These are phyloP conservation scores for Acheta domesticus DNA, from an alignment of 2,888 invertebrate genomes.

Conservation along the genomic window DNA sequence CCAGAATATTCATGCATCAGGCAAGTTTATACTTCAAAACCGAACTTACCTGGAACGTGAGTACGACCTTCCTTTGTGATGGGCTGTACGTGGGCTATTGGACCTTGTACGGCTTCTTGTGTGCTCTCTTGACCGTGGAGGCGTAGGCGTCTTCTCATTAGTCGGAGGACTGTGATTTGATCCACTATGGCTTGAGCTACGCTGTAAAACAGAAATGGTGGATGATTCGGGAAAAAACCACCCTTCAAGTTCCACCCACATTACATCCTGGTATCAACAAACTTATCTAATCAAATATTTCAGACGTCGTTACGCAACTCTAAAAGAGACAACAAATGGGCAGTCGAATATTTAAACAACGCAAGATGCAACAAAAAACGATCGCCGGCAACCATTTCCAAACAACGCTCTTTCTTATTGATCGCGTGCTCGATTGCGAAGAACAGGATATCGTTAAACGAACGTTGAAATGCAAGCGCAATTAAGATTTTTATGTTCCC, in stretches of 20 bases:
- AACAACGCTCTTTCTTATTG: too few species aligned
- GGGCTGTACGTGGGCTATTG: constrained; percentile 35
- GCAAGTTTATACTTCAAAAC: neutral
- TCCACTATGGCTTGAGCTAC: constrained; percentile 39
- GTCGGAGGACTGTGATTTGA: constrained; percentile 38
- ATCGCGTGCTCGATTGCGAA: neutral
- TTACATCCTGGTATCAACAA: too few species aligned
- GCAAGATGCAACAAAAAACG: too few species aligned
- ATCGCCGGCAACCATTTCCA: too few species aligned
- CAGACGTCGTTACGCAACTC: too few species aligned
- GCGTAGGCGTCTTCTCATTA: constrained; percentile 38
- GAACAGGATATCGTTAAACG: too few species aligned
- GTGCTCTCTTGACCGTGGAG: constrained; percentile 36
- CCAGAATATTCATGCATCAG: too few species aligned
- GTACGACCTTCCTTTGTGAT: constrained; percentile 37
- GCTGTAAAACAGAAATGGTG: constrained; percentile 34
- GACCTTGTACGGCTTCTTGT: constrained; percentile 37
- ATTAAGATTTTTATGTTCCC: too few species aligned
- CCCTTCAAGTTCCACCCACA: neutral
- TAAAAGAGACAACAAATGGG: too few species aligned
- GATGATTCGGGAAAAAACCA: neutral
- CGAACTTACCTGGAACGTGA: constrained; percentile 37
- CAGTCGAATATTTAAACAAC: too few species aligned
- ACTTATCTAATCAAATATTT: too few species aligned
- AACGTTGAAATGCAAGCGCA: too few species aligned